Evolutionary conservation across 2,888 invertebrate genomes (phyloP).

Genomic region (Halocaridina rubra): DNA sequence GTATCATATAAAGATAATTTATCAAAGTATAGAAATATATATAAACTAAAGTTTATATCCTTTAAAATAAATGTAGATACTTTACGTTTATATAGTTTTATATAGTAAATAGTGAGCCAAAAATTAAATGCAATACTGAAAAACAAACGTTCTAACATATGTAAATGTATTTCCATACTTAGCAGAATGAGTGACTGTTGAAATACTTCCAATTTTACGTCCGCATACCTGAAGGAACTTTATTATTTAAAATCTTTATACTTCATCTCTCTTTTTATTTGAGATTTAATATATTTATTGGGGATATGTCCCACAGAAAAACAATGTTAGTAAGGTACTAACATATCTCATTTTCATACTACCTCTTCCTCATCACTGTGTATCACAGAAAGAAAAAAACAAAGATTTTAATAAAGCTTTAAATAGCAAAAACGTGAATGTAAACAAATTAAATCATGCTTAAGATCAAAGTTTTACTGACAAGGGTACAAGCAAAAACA

Average conservation of each 20-base stretch:
- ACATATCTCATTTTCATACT: too few species aligned
- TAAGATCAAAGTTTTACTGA: neutral
- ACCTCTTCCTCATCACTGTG: too few species aligned
- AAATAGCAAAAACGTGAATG: neutral
- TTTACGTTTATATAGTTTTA: too few species aligned
- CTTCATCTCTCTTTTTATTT: neutral
- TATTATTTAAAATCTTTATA: neutral
- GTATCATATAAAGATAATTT: too few species aligned
- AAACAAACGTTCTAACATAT: neutral
- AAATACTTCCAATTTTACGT: too few species aligned
- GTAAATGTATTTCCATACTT: neutral
- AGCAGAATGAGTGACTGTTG: neutral
- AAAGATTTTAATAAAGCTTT: neutral
- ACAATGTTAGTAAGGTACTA: neutral
- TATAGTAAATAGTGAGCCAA: neutral
- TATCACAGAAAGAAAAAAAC: too few species aligned
- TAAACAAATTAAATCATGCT: neutral
- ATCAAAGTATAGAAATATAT: neutral
- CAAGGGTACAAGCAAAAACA: neutral
- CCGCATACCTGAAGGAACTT: too few species aligned
- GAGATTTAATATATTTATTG: neutral
- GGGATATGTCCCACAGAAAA: neutral
- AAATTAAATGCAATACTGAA: too few species aligned
- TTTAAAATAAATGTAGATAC: too few species aligned
- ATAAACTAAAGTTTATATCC: neutral